A percentile compares a stretch with the other conserved stretches of the same genome.
Evolutionary conservation across 2,888 invertebrate species (phyloP).

Genomic region (Thymelicus lineola): DNA sequence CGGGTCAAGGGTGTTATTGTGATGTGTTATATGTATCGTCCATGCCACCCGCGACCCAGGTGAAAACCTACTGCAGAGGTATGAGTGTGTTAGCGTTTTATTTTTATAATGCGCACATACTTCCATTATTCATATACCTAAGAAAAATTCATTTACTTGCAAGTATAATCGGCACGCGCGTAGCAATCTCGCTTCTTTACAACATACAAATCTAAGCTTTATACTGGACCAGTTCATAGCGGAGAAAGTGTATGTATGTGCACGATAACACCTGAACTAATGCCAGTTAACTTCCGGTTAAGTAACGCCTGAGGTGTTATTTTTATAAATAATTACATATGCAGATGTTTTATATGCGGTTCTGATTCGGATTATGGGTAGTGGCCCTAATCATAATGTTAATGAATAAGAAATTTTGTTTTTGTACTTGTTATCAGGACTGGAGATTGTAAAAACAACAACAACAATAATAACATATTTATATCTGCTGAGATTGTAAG

Average conservation of each 20-base stretch:
- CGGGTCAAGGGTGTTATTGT: too few species aligned
- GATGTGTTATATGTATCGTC: too few species aligned
- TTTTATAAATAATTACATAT: slow-evolving; percentile 58
- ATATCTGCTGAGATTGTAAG: too few species aligned
- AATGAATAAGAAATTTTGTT: slow-evolving; percentile 20
- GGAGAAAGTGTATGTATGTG: slow-evolving; percentile 75
- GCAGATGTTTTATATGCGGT: slow-evolving; percentile 37
- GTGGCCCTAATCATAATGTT: slow-evolving; percentile 18
- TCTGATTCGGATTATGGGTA: slow-evolving; percentile 16
- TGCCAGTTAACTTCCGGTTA: slow-evolving; percentile 66
- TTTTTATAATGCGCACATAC: too few species aligned
- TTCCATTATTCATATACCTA: too few species aligned
- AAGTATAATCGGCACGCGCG: background rate
- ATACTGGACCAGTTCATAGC: slow-evolving; percentile 60
- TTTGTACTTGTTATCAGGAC: background rate
- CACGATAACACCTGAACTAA: slow-evolving; percentile 64
- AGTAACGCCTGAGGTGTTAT: slow-evolving; percentile 64
- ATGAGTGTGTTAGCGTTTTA: too few species aligned
- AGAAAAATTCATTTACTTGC: background rate
- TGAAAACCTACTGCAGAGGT: too few species aligned
- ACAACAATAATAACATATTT: too few species aligned
- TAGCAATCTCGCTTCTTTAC: slow-evolving; percentile 49
- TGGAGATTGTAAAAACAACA: too few species aligned
- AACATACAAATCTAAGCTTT: slow-evolving; percentile 49
- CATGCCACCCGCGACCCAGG: too few species aligned